These are phyloP conservation scores for Sycophila sp. DNA, from an alignment of 1,140 invertebrate species.

Conservation along the genomic window DNA sequence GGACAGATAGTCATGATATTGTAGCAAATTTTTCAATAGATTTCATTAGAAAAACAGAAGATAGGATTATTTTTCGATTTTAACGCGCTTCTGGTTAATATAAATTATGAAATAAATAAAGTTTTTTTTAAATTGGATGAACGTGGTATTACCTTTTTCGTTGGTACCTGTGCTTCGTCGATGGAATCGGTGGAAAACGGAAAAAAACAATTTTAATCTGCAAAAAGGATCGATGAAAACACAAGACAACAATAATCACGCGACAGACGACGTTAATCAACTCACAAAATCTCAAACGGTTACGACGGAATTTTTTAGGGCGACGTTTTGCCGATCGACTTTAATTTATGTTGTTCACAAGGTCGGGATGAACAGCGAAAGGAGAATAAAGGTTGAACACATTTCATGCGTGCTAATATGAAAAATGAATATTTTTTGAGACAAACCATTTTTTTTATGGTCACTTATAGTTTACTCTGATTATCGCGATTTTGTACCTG, in stretches of 20 bases:
- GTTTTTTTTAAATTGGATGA: constrained; percentile 46
- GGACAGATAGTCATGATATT: neutral
- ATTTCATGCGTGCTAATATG: neutral
- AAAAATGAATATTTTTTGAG: neutral
- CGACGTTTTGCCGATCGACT: constrained; percentile 21
- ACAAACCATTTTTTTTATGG: neutral
- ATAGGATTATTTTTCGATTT: too few relatives aligned
- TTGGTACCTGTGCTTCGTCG: constrained; percentile 54
- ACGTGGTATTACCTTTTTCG: constrained; percentile 56
- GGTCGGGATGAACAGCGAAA: neutral
- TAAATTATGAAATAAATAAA: constrained; percentile 7
- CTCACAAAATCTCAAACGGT: neutral
- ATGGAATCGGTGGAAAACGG: constrained; percentile 49
- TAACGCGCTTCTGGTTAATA: too few relatives aligned
- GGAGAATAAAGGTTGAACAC: neutral
- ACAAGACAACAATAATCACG: constrained; percentile 34
- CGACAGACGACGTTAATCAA: constrained; percentile 19
- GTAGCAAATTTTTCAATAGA: too few relatives aligned
- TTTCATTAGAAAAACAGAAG: too few relatives aligned
- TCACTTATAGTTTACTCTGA: neutral
- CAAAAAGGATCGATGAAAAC: constrained; percentile 48
- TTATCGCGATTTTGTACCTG: neutral
- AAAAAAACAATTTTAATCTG: constrained; percentile 54
- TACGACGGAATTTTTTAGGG: neutral
- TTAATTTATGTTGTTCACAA: neutral